A percentile compares a stretch with the other conserved stretches of the same genome.
These are phyloP conservation scores for Pitangus sulphuratus DNA, from an alignment of 2,797 vertebrate species.

Conservation along the genomic window DNA sequence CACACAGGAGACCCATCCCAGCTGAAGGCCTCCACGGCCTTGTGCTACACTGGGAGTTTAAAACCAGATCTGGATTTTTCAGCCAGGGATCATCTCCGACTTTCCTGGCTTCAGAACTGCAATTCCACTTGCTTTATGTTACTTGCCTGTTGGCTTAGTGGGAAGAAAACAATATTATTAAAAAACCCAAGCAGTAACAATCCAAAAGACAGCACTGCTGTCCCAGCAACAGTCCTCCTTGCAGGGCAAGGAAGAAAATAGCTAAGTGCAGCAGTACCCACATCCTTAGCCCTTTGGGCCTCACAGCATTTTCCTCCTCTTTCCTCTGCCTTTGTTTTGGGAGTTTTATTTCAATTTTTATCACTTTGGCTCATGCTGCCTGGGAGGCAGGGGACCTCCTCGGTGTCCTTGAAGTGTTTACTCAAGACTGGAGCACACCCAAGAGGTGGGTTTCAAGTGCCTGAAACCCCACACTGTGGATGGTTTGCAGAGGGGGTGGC, in stretches of 20 bases:
- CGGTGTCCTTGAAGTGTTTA: conserved; percentile 8
- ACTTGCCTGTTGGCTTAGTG: neutral
- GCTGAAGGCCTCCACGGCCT: neutral
- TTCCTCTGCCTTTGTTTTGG: conserved; percentile 10
- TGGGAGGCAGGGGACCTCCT: neutral
- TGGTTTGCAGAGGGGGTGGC: neutral
- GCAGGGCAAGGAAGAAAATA: neutral
- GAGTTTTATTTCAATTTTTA: conserved; percentile 7
- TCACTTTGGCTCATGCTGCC: neutral
- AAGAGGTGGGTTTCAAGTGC: conserved; percentile 15
- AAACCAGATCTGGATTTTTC: neutral
- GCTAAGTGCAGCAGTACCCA: conserved; percentile 40
- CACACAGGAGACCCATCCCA: neutral
- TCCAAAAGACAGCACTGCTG: neutral
- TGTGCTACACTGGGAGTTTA: neutral
- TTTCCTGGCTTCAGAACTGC: neutral
- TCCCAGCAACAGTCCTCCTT: conserved; percentile 11
- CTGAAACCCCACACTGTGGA: accelerated
- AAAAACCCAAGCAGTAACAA: neutral
- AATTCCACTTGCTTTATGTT: conserved; percentile 8
- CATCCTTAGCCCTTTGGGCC: conserved; percentile 24
- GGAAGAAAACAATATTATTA: neutral
- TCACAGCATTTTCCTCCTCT: conserved; percentile 11
- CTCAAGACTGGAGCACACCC: neutral
- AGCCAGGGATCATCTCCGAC: neutral